Percentiles rank a stretch among this genome's conserved stretches.
Evolutionary conservation across 2,113 vertebrate species (phyloP).

Genomic region (Sinocyclocheilus anophthalmus): DNA sequence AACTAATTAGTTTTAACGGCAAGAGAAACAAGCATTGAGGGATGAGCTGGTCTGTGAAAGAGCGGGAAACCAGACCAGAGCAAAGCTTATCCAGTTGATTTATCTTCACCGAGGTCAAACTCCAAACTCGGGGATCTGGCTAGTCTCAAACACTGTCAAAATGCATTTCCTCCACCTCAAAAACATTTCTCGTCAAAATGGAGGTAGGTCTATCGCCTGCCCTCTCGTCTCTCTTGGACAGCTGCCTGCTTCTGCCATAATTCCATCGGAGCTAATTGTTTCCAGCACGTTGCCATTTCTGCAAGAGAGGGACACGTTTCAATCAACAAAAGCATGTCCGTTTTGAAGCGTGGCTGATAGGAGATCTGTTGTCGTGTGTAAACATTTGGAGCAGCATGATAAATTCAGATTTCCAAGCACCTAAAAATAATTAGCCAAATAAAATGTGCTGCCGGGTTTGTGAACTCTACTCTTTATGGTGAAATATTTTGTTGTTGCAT

Average conservation of each 20-base stretch:
- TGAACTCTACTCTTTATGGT: neutral
- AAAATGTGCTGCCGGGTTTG: conserved; percentile 18
- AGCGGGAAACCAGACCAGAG: conserved; percentile 32
- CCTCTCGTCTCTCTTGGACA: neutral
- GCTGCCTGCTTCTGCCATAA: conserved; percentile 51
- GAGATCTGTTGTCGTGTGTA: conserved; percentile 12
- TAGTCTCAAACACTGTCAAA: conserved; percentile 50
- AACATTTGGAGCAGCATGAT: neutral
- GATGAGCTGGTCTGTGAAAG: conserved; percentile 18
- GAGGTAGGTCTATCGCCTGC: conserved; percentile 16
- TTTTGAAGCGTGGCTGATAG: neutral
- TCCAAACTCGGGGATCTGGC: conserved; percentile 51
- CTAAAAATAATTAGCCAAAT: conserved; percentile 34
- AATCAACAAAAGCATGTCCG: conserved; percentile 40
- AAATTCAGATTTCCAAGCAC: neutral
- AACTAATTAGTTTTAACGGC: conserved; percentile 47
- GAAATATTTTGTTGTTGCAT: conserved; percentile 1
- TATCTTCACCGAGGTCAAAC: conserved; percentile 55
- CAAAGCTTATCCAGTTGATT: conserved; percentile 42
- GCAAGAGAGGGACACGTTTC: conserved; percentile 45
- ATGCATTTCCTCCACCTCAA: conserved; percentile 46
- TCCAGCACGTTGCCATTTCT: conserved; percentile 54
- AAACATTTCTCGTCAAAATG: conserved; percentile 46
- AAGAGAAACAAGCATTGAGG: conserved; percentile 34
- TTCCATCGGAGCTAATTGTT: conserved; percentile 61